Percentiles rank a stretch among this genome's conserved stretches.
Conservation (phyloP, 2,888 invertebrate genomes). For the Calameuta idolon region DNA sequence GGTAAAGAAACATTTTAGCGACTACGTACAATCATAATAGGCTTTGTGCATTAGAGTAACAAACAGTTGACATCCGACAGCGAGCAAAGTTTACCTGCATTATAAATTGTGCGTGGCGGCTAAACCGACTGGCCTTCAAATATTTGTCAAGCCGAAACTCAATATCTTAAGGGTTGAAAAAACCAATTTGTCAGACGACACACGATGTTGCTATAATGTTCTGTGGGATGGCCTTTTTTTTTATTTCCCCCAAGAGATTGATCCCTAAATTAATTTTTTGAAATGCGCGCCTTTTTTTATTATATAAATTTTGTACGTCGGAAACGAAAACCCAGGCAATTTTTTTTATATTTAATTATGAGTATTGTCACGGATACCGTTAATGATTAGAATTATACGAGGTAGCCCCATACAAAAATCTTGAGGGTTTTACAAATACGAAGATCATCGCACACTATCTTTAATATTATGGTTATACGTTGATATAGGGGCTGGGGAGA, state of each 20-base stretch:
- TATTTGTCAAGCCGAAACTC: constrained; percentile 47
- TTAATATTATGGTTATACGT: background rate
- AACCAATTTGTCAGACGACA: constrained; percentile 54
- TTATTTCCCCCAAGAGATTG: background rate
- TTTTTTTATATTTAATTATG: background rate
- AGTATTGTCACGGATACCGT: background rate
- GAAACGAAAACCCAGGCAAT: background rate
- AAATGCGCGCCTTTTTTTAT: background rate
- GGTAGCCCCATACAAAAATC: background rate
- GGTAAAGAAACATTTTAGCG: constrained; percentile 15
- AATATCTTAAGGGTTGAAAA: constrained; percentile 42
- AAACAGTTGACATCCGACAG: constrained; percentile 25
- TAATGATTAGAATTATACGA: background rate
- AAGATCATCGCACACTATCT: background rate
- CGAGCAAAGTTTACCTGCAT: constrained; percentile 37
- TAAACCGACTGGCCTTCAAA: constrained; percentile 27
- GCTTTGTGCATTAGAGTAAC: constrained; percentile 37
- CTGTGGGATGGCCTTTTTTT: background rate
- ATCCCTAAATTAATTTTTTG: background rate
- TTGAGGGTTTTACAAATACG: background rate
- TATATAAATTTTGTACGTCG: background rate
- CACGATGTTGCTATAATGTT: background rate
- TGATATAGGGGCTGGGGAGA: background rate
- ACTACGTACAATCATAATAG: constrained; percentile 38
- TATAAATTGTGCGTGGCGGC: constrained; percentile 47